A percentile compares a stretch with the other conserved stretches of the same genome.
phyloP scores from a whole-genome alignment of 2,113 vertebrate genomes.

The Istiophorus platypterus region DNA sequence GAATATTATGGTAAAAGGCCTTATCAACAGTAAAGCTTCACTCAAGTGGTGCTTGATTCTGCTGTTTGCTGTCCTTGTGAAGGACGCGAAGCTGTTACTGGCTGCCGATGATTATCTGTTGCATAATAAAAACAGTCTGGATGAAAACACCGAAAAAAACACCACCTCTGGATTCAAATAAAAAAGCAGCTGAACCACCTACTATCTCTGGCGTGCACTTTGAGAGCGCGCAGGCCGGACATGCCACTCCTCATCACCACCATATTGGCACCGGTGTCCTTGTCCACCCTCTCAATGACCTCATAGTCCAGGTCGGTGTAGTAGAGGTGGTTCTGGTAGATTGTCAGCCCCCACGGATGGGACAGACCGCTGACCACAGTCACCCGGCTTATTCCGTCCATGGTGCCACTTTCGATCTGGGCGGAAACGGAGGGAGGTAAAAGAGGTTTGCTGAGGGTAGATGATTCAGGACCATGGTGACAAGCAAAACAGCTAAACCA shows the following conservation, averaged over 20 bases:
- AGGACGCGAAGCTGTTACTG: conserved; percentile 13
- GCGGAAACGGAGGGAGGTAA: background rate
- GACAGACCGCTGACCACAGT: conserved; percentile 78
- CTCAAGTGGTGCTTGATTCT: conserved; percentile 7
- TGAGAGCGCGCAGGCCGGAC: conserved; percentile 75
- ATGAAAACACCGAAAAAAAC: conserved; percentile 25
- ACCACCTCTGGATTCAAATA: background rate
- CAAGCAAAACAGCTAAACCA: background rate
- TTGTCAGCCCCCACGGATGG: conserved; percentile 78
- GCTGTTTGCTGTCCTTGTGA: conserved; percentile 26
- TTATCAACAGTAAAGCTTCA: conserved; percentile 10
- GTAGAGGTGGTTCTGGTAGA: conserved; percentile 81
- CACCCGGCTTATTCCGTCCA: conserved; percentile 76
- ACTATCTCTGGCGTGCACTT: conserved; percentile 84
- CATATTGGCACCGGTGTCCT: conserved; percentile 76
- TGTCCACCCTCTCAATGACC: conserved; percentile 84
- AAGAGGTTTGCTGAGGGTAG: background rate
- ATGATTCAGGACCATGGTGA: background rate
- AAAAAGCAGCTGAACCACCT: conserved; percentile 30
- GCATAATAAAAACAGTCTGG: conserved; percentile 27
- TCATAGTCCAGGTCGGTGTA: conserved; percentile 84
- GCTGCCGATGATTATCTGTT: conserved; percentile 26
- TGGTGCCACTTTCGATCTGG: conserved; percentile 82
- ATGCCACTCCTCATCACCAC: conserved; percentile 82
- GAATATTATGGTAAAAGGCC: background rate